Percentiles rank a stretch among this genome's conserved stretches.
These are phyloP conservation scores for Rhinoderma darwinii DNA, from an alignment of 2,113 vertebrate genomes.

Conservation along the genomic window DNA sequence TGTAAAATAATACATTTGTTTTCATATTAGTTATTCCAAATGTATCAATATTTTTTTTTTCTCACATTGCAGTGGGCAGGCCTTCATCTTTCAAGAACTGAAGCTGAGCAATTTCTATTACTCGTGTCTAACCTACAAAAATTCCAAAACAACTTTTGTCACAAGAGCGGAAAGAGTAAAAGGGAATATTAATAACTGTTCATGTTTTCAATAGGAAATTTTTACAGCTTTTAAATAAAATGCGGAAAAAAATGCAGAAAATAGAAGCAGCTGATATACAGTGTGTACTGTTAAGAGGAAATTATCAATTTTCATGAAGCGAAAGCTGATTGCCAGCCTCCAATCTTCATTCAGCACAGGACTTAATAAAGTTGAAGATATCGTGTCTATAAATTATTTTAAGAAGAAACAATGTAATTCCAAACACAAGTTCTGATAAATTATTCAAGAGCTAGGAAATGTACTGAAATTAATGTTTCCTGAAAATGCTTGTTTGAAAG, in stretches of 20 bases:
- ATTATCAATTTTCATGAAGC: neutral
- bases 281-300: neutral
- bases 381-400: conserved; percentile 3
- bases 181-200: neutral
- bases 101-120: conserved; percentile 21
- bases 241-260: neutral
- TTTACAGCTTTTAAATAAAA: neutral
- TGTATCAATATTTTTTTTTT: neutral
- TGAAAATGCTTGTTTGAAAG: conserved; percentile 29
- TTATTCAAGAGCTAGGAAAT: conserved; percentile 43
- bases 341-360: neutral
- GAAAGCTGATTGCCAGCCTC: neutral
- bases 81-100: conserved; percentile 46
- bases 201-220: conserved; percentile 37
- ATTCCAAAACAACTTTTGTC: conserved; percentile 28
- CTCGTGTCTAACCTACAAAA: conserved; percentile 34
- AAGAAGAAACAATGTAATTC: conserved; percentile 20
- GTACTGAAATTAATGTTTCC: conserved; percentile 34
- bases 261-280: neutral
- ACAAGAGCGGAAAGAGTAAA: neutral
- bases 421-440: conserved; percentile 30
- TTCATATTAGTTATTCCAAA: neutral
- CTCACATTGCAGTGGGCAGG: conserved; percentile 58
- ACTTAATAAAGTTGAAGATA: conserved; percentile 9
- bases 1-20: neutral